Evolutionary conservation across 2,797 vertebrate genomes (phyloP), one percentile per base, ranked within the genome.

Genomic region (Chiroxiphia lanceolata): DNA sequence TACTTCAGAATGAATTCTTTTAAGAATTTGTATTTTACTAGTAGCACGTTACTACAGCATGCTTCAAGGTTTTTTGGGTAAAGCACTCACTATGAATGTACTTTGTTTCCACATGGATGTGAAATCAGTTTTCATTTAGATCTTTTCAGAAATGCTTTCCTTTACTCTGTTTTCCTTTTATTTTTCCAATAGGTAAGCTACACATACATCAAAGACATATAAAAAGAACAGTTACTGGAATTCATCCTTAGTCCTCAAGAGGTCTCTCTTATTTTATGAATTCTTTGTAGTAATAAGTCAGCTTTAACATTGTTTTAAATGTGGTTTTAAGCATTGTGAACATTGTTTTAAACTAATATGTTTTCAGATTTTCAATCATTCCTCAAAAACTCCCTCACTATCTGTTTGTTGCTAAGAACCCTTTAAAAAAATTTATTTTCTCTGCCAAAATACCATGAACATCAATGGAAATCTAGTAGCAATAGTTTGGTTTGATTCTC

Each of bases 241-340:
- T 97, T 95, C 94, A 95, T 85, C 48, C 78, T 75, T 77, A 95
- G 75, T 87, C 83, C 92, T 96, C 91, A 94, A 96, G 92, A 92
- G 68, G 77, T 86, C 90, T 92, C 95, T 94, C 90, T 90, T 74
- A 95, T 93, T 94, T 84, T 95, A 87, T 72, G 31, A 95, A 95
- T 92, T 95, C 61, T 92, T 80, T 63, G 75, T 47, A 45, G 31
- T 67, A 47, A 13, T 47, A 68, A 77, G 64, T 74, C 54, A 63
- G 51, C 51, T 77, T 70, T 16, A 88, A 50, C 25, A 48, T 11
- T 16, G 13, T 67, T 79, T 69, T 25, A 72, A 77, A 85, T 38
- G 18, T 53, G 51, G 27, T 53, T 53, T 53, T 53, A 53, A 53
- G 31, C 51, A 53, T 53, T 31, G 17, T 74, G 20, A 88, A 53